A percentile compares a stretch with the other conserved stretches of the same genome.
These are phyloP conservation scores for Pseudococcus longispinus DNA, from an alignment of 2,888 invertebrate genomes.

Conservation along the genomic window DNA sequence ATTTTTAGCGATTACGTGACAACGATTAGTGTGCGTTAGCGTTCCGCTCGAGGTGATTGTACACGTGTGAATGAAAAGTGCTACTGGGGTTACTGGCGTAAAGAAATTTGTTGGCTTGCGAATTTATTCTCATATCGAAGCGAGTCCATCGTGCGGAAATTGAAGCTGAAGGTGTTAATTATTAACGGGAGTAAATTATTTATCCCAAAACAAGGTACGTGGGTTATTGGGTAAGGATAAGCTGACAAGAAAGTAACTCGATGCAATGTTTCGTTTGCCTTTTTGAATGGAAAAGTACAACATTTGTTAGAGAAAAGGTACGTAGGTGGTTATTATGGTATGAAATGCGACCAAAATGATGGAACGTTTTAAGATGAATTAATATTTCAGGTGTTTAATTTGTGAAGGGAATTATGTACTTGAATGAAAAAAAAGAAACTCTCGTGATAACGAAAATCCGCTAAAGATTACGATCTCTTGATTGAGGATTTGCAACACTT, in stretches of 20 bases:
- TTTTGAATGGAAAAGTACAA: background rate
- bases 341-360: background rate
- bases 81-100: background rate
- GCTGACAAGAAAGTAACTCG: background rate
- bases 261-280: background rate
- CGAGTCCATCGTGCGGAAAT: background rate
- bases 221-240: background rate
- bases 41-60: slow-evolving; percentile 4
- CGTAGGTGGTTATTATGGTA: background rate
- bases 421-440: background rate
- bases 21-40: background rate
- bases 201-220: background rate
- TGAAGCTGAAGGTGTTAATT: background rate
- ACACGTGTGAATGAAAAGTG: background rate
- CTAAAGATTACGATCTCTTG: too few species aligned
- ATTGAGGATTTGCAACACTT: too few species aligned
- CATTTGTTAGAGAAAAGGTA: background rate
- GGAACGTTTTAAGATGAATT: background rate
- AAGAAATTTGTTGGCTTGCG: background rate
- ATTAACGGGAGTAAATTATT: background rate
- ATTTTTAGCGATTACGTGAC: slow-evolving; percentile 10
- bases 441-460: too few species aligned
- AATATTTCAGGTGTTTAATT: background rate
- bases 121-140: background rate
- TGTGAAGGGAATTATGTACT: background rate